Conservation (phyloP, 2,113 vertebrate species). For the Ascaphus truei region DNA sequence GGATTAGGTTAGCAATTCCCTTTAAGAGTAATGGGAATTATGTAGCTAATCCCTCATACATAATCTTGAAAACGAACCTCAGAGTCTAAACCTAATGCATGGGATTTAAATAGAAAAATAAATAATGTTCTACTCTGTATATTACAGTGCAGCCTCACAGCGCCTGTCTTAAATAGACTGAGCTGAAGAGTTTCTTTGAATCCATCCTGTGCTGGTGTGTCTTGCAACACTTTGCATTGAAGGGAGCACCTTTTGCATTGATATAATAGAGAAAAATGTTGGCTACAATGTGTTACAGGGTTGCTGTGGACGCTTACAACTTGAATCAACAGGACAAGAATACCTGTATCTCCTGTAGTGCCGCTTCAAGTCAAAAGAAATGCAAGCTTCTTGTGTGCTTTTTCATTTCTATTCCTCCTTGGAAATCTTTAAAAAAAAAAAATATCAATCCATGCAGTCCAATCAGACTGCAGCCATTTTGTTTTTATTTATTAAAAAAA, state of each 20-base stretch:
- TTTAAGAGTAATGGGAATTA: conserved; percentile 40
- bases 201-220: conserved; percentile 11
- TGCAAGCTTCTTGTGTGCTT: neutral
- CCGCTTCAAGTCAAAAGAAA: neutral
- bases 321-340: conserved; percentile 17
- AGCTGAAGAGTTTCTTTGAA: conserved; percentile 13
- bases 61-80: conserved; percentile 39
- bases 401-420: neutral
- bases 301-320: neutral
- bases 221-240: conserved; percentile 14
- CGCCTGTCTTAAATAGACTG: conserved; percentile 28
- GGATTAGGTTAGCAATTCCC: conserved; percentile 37
- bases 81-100: conserved; percentile 35
- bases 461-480: too few species aligned
- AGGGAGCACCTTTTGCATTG: conserved; percentile 3
- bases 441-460: neutral
- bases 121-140: conserved; percentile 35
- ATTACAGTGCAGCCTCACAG: conserved; percentile 29
- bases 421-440: neutral
- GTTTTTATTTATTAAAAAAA: too few species aligned
- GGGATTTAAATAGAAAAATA: conserved; percentile 36
- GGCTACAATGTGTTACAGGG: neutral
- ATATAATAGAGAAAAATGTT: neutral
- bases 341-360: neutral
- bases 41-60: conserved; percentile 36